Percentiles rank a stretch among this genome's conserved stretches.
phyloP scores from a whole-genome alignment of 2,113 vertebrate species.

The Brachyhypopomus occidentalis region DNA sequence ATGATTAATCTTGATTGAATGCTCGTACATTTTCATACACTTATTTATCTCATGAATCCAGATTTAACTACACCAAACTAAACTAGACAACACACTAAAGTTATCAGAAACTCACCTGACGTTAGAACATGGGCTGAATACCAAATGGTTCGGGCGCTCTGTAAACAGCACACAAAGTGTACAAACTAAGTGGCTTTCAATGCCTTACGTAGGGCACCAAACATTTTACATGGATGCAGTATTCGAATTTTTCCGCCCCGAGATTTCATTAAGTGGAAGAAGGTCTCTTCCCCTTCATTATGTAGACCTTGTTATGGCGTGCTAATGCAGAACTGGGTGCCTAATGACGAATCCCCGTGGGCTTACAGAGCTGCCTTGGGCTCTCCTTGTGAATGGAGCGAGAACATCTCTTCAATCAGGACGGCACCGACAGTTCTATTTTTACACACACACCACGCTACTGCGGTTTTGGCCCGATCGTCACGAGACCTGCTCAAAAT shows the following conservation, averaged over 20 bases:
- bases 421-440: neutral
- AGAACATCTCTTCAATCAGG: neutral
- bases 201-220: no score
- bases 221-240: no score
- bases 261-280: neutral
- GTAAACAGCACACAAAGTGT: no score
- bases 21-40: no score
- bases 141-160: no score
- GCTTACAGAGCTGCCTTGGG: neutral
- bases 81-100: no score
- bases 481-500: neutral
- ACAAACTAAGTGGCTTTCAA: no score
- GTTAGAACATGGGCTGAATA: neutral
- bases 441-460: neutral
- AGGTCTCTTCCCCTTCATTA: no score
- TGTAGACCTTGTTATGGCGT: neutral
- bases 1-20: no score
- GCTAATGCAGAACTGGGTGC: neutral
- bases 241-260: no score
- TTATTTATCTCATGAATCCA: no score
- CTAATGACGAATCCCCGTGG: neutral
- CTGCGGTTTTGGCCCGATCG: neutral
- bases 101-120: neutral
- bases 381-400: slow-evolving; percentile 24
- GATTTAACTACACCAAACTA: no score